These are phyloP conservation scores for Eugnorisma glareosa DNA, from an alignment of 2,888 invertebrate species.

Conservation along the genomic window DNA sequence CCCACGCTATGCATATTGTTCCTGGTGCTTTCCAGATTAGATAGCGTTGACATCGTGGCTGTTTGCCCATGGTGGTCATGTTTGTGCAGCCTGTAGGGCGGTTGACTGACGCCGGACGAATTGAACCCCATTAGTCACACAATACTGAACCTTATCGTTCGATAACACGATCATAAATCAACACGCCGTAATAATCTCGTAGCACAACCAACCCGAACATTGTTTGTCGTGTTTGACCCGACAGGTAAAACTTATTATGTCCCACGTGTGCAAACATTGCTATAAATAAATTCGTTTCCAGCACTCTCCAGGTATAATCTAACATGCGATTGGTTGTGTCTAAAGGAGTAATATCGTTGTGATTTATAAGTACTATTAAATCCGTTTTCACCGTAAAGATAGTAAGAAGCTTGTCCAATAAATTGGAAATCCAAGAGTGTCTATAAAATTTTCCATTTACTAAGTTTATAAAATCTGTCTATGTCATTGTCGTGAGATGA, in stretches of 20 bases:
- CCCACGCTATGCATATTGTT: conserved; percentile 70
- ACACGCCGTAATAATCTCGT: conserved; percentile 56
- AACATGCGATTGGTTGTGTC: conserved; percentile 47
- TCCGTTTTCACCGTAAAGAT: conserved; percentile 55
- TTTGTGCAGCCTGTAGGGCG: conserved; percentile 79
- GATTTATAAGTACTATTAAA: conserved; percentile 59
- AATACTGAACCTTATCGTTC: conserved; percentile 74
- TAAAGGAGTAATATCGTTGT: conserved; percentile 40
- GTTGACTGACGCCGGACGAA: conserved; percentile 78
- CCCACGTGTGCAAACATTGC: conserved; percentile 65
- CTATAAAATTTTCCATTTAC: conserved; percentile 72
- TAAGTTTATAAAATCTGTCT: conserved; percentile 72
- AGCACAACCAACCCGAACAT: conserved; percentile 61
- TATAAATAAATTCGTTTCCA: conserved; percentile 54
- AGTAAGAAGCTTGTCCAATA: conserved; percentile 57
- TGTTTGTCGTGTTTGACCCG: conserved; percentile 65
- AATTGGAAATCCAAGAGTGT: conserved; percentile 69
- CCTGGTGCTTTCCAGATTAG: conserved; percentile 84
- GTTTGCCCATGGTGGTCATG: conserved; percentile 83
- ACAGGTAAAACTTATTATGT: conserved; percentile 71
- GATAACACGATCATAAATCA: conserved; percentile 66
- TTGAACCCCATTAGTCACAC: conserved; percentile 65
- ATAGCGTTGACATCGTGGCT: conserved; percentile 82
- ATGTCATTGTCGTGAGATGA: conserved; percentile 64
- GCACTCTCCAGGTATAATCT: conserved; percentile 48